Evolutionary conservation across 2,888 invertebrate species (phyloP), one percentile per base, ranked within the genome.

Genomic region (Celastrina argiolus): DNA sequence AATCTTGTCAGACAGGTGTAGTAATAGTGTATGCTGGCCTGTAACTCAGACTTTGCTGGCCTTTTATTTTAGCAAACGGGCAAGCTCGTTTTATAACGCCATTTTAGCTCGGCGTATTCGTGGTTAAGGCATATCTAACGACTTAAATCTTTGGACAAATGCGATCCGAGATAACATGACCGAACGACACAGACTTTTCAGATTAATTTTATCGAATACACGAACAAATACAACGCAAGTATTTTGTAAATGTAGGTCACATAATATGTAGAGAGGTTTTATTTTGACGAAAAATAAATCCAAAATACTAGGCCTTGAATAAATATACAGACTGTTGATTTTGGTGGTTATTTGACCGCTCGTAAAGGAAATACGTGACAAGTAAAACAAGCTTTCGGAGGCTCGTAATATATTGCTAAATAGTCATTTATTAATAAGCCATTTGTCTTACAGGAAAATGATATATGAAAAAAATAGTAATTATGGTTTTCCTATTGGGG

Each of bases 381-480:
- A 5, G 6, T 10, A 42, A 16, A 42, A n/a, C 42, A 42, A 42
- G 18, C 8, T 45, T 18, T 45, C 18, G 18, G 18, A 45, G 8
- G 6, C 2, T 18, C 0, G 16, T 16, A 45, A 18, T 18, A 18
- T 18, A 45, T 45, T 18, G 8, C 10, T 45, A 3, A 42, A n/a
- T 12, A 2, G 51, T 22, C 51, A 22, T 36, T 36, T 51, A 51
- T 22, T 51, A 51, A 6, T 51, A 12, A 51, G 12, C 22, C 10
- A 51, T 51, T 51, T 26, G 51, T 51, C 51, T 51, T 45, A 3
- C 12, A 22, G 22, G 51, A 51, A 51, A 51, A 22, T 51, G 22
- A 51, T 51, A 51, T 51, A 51, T 51, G 6, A 51, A 5, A 22
- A 51, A 51, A 51, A 51, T 51, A 51, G 51, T 26, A 51, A 51